These are phyloP conservation scores for Phoronis australis DNA, from an alignment of 2,888 invertebrate genomes.

Conservation along the genomic window DNA sequence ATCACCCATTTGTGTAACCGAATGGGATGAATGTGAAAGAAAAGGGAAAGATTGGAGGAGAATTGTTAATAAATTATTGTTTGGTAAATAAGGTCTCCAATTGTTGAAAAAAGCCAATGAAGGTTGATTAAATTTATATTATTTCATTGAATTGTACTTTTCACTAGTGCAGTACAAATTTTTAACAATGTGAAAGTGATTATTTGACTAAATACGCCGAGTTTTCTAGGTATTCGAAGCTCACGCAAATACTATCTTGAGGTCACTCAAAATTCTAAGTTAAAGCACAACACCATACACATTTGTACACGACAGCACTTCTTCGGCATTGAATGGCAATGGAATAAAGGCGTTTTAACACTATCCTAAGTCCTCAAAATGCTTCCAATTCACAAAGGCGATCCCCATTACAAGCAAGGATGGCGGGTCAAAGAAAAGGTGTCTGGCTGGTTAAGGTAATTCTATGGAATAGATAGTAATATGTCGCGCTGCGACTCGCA, in stretches of 20 bases:
- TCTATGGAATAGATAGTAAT: not conserved
- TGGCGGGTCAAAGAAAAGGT: slow-evolving; percentile 46
- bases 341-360: not conserved
- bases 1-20: no score
- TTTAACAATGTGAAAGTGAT: no score
- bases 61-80: no score
- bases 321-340: not conserved
- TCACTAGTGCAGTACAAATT: no score
- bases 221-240: no score
- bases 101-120: no score
- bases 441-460: slow-evolving; percentile 52
- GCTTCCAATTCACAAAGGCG: slow-evolving; percentile 51
- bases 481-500: not conserved
- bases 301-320: not conserved
- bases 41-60: no score
- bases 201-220: no score
- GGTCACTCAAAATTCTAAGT: not conserved
- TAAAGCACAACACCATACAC: not conserved
- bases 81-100: no score
- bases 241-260: not conserved
- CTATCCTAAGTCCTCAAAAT: slow-evolving; percentile 20
- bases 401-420: slow-evolving; percentile 46
- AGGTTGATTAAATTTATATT: no score
- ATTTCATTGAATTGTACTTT: no score
- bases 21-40: no score